phyloP scores from a whole-genome alignment of 2,888 invertebrate genomes.

The Apantesis nais region DNA sequence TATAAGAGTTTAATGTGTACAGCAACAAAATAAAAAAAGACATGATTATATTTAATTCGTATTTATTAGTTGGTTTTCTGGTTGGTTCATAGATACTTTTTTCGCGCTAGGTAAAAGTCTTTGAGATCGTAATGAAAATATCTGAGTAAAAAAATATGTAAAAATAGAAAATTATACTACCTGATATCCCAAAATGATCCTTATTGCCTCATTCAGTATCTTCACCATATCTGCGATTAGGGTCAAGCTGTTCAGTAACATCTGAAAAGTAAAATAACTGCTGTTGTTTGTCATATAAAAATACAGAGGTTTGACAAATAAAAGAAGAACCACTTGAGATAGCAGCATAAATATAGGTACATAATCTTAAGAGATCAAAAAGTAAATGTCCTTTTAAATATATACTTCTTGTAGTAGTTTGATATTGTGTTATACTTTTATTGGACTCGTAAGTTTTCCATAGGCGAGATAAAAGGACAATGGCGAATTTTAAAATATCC shows the following conservation, averaged over 20 bases:
- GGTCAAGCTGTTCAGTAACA: conserved; percentile 67
- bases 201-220: conserved; percentile 64
- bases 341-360: too few species aligned
- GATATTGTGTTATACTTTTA: too few species aligned
- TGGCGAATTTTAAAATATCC: too few species aligned
- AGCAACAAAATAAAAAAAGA: not conserved
- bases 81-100: too few species aligned
- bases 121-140: not conserved
- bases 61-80: too few species aligned
- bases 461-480: not conserved
- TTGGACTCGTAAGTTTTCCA: not conserved
- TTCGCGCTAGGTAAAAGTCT: too few species aligned
- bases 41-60: too few species aligned
- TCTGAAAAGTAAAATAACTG: conserved; percentile 56
- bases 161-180: conserved; percentile 46
- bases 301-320: not conserved
- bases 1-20: not conserved
- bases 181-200: conserved; percentile 62
- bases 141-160: not conserved
- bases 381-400: too few species aligned
- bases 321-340: not conserved
- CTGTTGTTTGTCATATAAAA: not conserved
- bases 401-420: too few species aligned
- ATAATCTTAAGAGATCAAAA: too few species aligned
- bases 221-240: conserved; percentile 71